Evolutionary conservation across 30 jellyfish, hydroid and myxozoan species (phyloP), one percentile per base, ranked within the genome.

Genomic region (Haliclystus octoradiatus): DNA sequence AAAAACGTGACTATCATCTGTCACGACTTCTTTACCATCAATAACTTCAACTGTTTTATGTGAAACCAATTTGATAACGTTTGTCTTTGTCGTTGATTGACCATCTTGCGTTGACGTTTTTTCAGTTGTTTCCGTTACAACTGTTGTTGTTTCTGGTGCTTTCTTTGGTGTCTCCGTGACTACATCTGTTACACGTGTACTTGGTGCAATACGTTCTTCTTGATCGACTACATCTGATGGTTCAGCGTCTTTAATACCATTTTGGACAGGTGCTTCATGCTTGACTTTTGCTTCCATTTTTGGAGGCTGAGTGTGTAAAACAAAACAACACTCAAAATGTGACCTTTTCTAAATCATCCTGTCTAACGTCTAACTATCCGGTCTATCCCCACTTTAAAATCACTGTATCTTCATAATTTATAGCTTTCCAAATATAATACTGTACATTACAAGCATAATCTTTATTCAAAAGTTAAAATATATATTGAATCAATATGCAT

Each of bases 11-110:
- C 81, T 64, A 26, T 80, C 93, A 25, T 80, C 93, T 25, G 72
- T 61, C 28, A 80, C 77, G 22, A 63, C 77, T 28, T 80, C 93
- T 46, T 73, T 67, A 22, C 84, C 93, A 27, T 73, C 78, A 23
- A 66, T 72, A 28, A 79, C 92, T 13, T 84, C 68, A 61, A 86
- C 92, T 2, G 72, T 88, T 65, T 79, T 77, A 30, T 85, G 70
- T 52, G 76, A 34, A 2, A 71, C 76, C 24, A 85, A 89, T 13
- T 85, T 77, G 33, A 81, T 79, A 52, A 79, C 60, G 5, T 77
- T 46, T 31, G 86, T 69, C 13, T 77, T 85, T 3, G 88, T 5
- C 19, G 57, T 40, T 19, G 19, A 9, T 40, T 40, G 57, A 19
- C 57, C 57, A 40, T 40, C 57, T 19, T 19, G 14, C 9, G 14